Conservation (phyloP, 2,888 invertebrate genomes). For the Lysandra bellargus region DNA sequence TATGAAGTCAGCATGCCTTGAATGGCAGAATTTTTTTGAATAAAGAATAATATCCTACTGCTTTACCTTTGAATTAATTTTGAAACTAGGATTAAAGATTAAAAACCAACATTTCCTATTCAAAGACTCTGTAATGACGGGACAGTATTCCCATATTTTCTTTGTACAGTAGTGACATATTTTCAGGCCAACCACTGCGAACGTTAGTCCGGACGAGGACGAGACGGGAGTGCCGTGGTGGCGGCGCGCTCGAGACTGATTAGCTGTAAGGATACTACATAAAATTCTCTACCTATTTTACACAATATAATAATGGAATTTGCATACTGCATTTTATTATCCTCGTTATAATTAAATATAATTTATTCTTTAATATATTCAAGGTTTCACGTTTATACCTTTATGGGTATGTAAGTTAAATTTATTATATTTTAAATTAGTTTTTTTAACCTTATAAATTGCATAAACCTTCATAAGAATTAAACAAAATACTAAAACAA, state of each 20-base stretch:
- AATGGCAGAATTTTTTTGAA: too few species aligned
- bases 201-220: constrained; percentile 63
- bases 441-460: neutral
- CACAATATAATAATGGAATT: constrained; percentile 24
- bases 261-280: constrained; percentile 37
- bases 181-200: constrained; percentile 58
- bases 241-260: constrained; percentile 75
- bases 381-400: neutral
- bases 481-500: neutral
- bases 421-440: neutral
- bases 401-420: neutral
- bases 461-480: neutral
- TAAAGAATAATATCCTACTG: too few species aligned
- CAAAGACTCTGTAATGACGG: neutral
- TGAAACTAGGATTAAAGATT: too few species aligned
- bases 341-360: constrained; percentile 5
- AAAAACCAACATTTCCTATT: too few species aligned
- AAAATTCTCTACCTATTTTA: constrained; percentile 32
- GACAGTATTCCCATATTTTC: neutral
- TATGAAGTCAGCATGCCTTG: too few species aligned
- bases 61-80: too few species aligned
- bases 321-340: constrained; percentile 15
- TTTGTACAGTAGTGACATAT: neutral
- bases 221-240: constrained; percentile 76
- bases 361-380: constrained; percentile 17